Evolutionary conservation across 2,888 invertebrate genomes (phyloP).

Genomic region (Brachyptera putata): DNA sequence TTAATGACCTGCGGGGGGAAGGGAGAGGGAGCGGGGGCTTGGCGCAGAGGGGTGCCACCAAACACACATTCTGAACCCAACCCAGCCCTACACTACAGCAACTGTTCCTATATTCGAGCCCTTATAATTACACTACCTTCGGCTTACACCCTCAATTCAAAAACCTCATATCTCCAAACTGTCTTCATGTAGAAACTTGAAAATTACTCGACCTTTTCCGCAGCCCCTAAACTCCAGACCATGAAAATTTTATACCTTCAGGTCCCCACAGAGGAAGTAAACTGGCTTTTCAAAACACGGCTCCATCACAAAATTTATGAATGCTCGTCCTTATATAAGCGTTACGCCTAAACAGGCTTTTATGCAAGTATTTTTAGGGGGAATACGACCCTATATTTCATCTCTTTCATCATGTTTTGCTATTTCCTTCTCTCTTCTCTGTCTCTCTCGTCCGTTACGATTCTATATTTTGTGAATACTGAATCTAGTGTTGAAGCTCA

Average conservation of each 20-base stretch:
- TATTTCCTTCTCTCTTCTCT: conserved; percentile 8
- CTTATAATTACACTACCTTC: conserved; percentile 21
- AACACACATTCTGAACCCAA: conserved; percentile 16
- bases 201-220: conserved; percentile 20
- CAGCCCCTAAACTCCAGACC: conserved; percentile 17
- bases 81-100: conserved; percentile 9
- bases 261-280: conserved; percentile 10
- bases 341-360: conserved; percentile 18
- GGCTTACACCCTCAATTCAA: conserved; percentile 21
- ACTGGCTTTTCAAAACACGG: conserved; percentile 18
- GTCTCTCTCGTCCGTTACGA: too few species aligned
- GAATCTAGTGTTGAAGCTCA: too few species aligned
- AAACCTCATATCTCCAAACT: conserved; percentile 17
- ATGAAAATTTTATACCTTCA: conserved; percentile 15
- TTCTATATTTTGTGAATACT: too few species aligned
- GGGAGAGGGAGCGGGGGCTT: background rate
- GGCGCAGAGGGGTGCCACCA: conserved; percentile 19
- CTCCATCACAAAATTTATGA: conserved; percentile 17
- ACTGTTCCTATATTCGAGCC: conserved; percentile 17
- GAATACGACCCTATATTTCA: conserved; percentile 9
- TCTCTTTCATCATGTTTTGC: conserved; percentile 12
- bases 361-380: conserved; percentile 20
- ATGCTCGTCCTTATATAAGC: conserved; percentile 17
- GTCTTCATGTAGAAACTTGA: conserved; percentile 21
- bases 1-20: conserved; percentile 15